Base-by-base conservation (phyloP, 2,113 vertebrate species). In the Austrofundulus limnaeus region DNA sequence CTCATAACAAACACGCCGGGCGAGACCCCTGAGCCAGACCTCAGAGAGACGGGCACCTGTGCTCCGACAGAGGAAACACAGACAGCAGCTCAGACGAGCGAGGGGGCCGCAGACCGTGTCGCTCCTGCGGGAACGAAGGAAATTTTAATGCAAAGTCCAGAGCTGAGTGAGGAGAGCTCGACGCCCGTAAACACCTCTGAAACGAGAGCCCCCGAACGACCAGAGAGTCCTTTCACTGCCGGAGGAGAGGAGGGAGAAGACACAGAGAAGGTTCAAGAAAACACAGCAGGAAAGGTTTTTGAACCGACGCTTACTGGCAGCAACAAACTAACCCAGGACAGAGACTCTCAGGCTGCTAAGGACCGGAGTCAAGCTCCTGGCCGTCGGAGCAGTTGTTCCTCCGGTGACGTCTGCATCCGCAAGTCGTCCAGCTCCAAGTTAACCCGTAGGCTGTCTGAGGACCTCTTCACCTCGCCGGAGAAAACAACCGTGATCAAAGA, bases 401-500 rank as follows among this genome's bases (percentile, higher is more conserved):
- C 88, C 4, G 76, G 24, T 0, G 88, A 92, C 34, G 67, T 87
- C 50, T 56, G 86, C 2, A 24, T 91, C 31, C 79, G 87, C 56
- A 88, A 73, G 75, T 70, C 87, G 1, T 86, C 89, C 65, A 81
- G 42, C 70, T 81, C 84, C 25, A 77, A 71, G 21, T 69, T 82
- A 31, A 61, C 85, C 2, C 87, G 88, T 3, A 87, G 80, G 23
- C 90, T 92, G 43, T 91, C 89, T 1, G 83, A 88, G 60, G 89
- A 92, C 61, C 89, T 88, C 11, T 93, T 92, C 66, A 89, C 24
- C n/a, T 61, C 71, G 25, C 89, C 87, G 1, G 66, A 81, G 50
- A 70, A 70, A 75, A 28, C 17, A 1, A 43, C 12, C 19, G 72
- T 46, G 42, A 47, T 69, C 24, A 9, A 12, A 47, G 38, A 25